These are phyloP conservation scores for Meloidogyne exigua DNA, from an alignment of 1,140 invertebrate genomes.

Conservation along the genomic window DNA sequence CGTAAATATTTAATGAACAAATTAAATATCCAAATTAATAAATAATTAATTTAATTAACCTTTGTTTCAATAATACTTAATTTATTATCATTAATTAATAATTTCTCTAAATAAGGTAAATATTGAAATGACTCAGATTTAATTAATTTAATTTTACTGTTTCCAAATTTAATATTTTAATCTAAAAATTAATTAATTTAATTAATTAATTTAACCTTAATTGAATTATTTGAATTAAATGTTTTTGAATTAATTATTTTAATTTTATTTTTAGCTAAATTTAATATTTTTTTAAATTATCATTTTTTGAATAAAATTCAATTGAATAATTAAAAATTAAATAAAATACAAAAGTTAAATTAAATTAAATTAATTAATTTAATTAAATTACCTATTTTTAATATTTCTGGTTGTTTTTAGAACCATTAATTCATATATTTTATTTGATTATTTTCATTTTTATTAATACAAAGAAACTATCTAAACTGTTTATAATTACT, in stretches of 20 bases:
- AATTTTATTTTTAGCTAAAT: slow-evolving; percentile 38
- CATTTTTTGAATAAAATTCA: slow-evolving; percentile 29
- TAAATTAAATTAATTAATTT: no score
- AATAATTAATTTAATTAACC: slow-evolving; percentile 2
- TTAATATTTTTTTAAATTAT: slow-evolving; percentile 21
- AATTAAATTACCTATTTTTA: no score
- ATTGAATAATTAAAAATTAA: slow-evolving; percentile 35
- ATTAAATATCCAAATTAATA: neutral
- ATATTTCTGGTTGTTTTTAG: no score
- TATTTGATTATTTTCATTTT: no score
- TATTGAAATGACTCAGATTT: slow-evolving; percentile 20
- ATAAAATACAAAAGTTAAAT: no score
- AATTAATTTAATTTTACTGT: neutral
- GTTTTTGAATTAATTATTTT: slow-evolving; percentile 38
- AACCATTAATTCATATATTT: no score
- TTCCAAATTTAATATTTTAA: neutral
- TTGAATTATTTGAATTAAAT: slow-evolving; percentile 37
- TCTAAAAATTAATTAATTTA: neutral
- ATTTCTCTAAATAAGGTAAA: slow-evolving; percentile 39
- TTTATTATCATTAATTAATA: slow-evolving; percentile 36
- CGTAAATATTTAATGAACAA: neutral
- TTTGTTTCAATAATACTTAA: slow-evolving; percentile 35
- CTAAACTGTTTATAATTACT: no score
- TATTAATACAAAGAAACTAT: no score
- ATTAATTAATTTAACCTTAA: slow-evolving; percentile 21